Percentiles rank a stretch among this genome's conserved stretches.
phyloP scores from a whole-genome alignment of 2,797 vertebrate genomes.

The Jordanella pulchra region DNA sequence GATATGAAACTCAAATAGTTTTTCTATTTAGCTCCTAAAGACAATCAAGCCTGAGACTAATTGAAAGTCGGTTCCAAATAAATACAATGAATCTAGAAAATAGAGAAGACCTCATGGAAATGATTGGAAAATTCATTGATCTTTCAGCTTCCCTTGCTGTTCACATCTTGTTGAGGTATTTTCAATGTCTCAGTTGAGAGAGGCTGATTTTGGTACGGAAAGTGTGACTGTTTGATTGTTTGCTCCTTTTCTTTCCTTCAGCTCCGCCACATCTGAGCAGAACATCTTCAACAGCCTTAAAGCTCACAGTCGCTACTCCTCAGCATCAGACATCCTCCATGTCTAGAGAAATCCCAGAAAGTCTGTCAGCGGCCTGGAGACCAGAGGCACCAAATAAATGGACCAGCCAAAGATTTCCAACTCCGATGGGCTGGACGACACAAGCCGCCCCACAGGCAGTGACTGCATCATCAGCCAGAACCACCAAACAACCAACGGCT shows the following conservation, averaged over 20 bases:
- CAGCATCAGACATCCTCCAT: accelerated
- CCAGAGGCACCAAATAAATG: background rate
- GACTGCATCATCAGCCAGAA: background rate
- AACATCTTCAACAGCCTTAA: background rate
- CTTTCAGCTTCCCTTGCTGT: no score
- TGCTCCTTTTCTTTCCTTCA: background rate
- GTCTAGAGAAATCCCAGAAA: background rate
- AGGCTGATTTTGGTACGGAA: background rate
- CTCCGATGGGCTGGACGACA: background rate
- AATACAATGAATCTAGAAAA: no score
- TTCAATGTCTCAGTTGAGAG: no score
- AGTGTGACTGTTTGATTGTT: background rate
- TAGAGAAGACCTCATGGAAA: no score
- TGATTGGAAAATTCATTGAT: no score
- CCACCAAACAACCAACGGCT: background rate
- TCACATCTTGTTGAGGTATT: no score
- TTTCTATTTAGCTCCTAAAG: no score
- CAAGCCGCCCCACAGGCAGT: accelerated
- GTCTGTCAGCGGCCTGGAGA: background rate
- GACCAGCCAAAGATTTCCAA: background rate
- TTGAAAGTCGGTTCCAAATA: no score
- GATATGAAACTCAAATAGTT: no score
- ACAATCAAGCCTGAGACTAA: no score
- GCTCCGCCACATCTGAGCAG: background rate
- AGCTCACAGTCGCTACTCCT: background rate